Conservation (phyloP, 2,888 invertebrate species). For the Drosophila picticornis region DNA sequence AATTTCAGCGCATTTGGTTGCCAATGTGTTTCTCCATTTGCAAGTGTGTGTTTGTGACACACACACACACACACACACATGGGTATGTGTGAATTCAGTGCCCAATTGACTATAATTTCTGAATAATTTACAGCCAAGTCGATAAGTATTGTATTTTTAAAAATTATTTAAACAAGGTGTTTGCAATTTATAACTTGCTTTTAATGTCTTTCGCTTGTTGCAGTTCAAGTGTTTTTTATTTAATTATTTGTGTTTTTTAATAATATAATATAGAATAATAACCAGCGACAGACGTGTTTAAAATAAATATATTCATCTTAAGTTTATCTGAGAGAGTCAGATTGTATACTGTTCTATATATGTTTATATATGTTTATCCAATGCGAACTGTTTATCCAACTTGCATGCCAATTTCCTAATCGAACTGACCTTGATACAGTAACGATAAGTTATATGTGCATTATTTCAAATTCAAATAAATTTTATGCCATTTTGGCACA, state of each 20-base stretch:
- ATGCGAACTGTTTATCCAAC: background rate
- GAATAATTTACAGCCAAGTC: slow-evolving; percentile 43
- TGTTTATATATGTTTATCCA: background rate
- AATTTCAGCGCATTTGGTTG: slow-evolving; percentile 40
- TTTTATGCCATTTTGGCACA: slow-evolving; percentile 32
- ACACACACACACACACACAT: background rate
- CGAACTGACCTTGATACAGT: slow-evolving; percentile 9
- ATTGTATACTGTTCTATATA: too few species aligned
- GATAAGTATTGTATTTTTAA: background rate
- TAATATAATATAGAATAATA: background rate
- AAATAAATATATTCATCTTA: background rate
- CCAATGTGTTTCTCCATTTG: slow-evolving; percentile 1
- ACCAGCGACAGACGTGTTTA: background rate
- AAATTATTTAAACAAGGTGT: background rate
- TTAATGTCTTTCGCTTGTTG: background rate
- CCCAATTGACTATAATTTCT: slow-evolving; percentile 64
- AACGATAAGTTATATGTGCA: background rate
- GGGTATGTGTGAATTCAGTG: slow-evolving; percentile 43
- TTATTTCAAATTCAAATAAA: background rate
- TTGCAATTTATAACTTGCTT: background rate
- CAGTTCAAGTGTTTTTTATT: background rate
- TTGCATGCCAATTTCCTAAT: slow-evolving; percentile 19
- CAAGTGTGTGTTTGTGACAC: slow-evolving; percentile 13
- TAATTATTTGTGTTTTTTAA: background rate
- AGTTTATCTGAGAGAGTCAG: too few species aligned